A percentile compares a stretch with the other conserved stretches of the same genome.
Evolutionary conservation across 2,113 vertebrate genomes (phyloP).

Genomic region (Colossoma macropomum): DNA sequence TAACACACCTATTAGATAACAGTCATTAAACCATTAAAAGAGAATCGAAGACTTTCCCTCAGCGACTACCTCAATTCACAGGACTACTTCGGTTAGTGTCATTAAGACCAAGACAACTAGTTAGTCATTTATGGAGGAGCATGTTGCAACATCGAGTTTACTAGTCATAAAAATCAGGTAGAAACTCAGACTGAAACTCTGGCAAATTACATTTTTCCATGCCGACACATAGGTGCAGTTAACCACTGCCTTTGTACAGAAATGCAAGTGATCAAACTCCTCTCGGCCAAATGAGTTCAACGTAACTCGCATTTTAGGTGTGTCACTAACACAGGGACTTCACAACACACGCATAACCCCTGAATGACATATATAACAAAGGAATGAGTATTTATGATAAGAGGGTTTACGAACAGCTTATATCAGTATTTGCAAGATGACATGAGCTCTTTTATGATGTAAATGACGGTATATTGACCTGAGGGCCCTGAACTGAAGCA

Average conservation of each 20-base stretch:
- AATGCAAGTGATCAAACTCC: no score
- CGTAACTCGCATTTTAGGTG: no score
- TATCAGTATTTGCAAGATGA: no score
- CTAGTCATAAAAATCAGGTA: neutral
- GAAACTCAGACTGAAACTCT: neutral
- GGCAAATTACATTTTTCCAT: neutral
- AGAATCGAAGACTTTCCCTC: neutral
- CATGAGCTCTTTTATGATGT: no score
- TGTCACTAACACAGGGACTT: no score
- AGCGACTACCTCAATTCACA: neutral
- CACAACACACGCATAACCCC: no score
- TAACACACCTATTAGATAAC: constrained; percentile 20
- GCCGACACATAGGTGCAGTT: neutral
- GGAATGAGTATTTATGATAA: no score
- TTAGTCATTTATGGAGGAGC: neutral
- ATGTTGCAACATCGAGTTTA: neutral
- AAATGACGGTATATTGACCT: no score
- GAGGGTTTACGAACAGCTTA: no score
- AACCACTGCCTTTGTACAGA: neutral
- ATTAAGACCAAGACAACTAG: neutral
- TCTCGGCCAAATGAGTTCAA: no score
- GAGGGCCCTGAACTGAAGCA: no score
- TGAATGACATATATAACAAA: no score
- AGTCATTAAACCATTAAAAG: neutral
- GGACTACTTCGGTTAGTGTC: neutral